Evolutionary conservation across 1,140 invertebrate genomes (phyloP), one percentile per base, ranked within the genome.

Genomic region (Eciton burchellii): DNA sequence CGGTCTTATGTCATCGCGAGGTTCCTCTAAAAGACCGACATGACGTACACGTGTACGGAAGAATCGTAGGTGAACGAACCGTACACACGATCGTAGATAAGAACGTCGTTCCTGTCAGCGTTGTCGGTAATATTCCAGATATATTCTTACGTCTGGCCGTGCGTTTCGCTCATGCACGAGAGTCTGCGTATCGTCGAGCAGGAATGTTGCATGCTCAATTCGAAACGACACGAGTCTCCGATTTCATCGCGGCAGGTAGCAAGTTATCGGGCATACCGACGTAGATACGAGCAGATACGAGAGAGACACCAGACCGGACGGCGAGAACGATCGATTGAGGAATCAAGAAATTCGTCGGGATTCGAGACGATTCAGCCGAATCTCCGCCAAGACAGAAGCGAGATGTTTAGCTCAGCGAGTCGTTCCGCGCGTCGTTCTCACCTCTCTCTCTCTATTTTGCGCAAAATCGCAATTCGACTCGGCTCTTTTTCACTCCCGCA

Each of bases 61-160:
- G 35, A 79, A 45, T 68, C 24, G 35, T 16, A 35, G 47, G 74
- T 79, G 74, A 79, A 68, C 70, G 63, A 79, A 79, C 74, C 63
- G 24, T 68, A 57, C 12, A 19, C 1, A 5, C 11, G 19, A 1
- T 43, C 26, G 41, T 19, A 76, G 29, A 63, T 19, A 12, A n/a
- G 8, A 24, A 4, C 26, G 16, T 19, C 29, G 5, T 45, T 57
- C 2, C 16, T 56, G 68, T 79, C 74, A 79, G 16, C 35, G 63
- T 45, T 16, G 14, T 43, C 35, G 8, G 9, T 35, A 35, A 43
- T 70, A 57, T 21, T 45, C 8, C 14, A 57, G 2, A 56, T 29
- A 66, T 21, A 56, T 52, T n/a, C 35, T 45, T 21, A 16, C 12
- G 11, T 41, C 6, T 59, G 1, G 24, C 12, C 6, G 24, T 26